These are phyloP conservation scores for Leptoteleia sp. DNA, from an alignment of 1,140 invertebrate species.

Conservation along the genomic window DNA sequence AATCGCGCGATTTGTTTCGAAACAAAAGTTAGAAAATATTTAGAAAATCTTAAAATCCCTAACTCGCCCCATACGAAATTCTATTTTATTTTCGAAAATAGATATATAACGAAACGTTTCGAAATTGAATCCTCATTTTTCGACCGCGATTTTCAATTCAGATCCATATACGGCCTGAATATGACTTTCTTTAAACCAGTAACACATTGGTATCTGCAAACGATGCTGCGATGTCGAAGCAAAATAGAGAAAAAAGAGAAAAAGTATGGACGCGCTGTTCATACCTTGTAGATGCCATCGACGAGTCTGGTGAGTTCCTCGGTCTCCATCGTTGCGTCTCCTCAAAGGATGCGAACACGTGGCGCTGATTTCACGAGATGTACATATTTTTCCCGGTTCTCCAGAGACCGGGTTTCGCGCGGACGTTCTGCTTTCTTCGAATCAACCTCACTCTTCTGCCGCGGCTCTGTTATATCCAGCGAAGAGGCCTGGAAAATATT, in stretches of 20 bases:
- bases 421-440: no score
- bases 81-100: no score
- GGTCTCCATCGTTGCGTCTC: slow-evolving; percentile 86
- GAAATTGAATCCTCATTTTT: not conserved
- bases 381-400: slow-evolving; percentile 75
- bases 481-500: no score
- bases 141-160: slow-evolving; percentile 4
- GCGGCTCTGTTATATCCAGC: no score
- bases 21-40: no score
- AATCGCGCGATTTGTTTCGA: no score
- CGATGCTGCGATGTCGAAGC: slow-evolving; percentile 1
- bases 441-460: no score
- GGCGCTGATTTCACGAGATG: slow-evolving; percentile 74
- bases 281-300: slow-evolving; percentile 94
- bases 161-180: not conserved
- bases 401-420: slow-evolving; percentile 71
- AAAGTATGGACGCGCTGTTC: slow-evolving; percentile 49
- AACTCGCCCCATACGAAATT: no score
- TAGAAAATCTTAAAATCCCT: no score
- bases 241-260: slow-evolving; percentile 6
- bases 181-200: slow-evolving; percentile 2
- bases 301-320: slow-evolving; percentile 94
- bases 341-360: slow-evolving; percentile 70
- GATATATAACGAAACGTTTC: no score
- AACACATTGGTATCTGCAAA: slow-evolving; percentile 4